phyloP scores from a whole-genome alignment of 2,797 vertebrate species.

The Coracias cyanogaster region DNA sequence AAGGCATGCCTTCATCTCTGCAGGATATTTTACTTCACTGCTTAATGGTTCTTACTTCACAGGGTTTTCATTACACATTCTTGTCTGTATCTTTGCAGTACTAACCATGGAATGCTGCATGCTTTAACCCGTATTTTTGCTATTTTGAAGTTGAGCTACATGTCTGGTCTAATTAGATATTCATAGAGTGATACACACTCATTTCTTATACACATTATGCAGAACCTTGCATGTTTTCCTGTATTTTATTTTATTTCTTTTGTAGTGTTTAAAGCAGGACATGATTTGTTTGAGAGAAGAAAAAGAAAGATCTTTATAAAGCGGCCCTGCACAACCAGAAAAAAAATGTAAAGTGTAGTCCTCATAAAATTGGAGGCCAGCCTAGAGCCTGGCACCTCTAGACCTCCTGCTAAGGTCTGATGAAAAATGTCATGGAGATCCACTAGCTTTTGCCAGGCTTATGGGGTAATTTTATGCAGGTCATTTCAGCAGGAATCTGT shows the following conservation, averaged over 20 bases:
- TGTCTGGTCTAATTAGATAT: conserved; percentile 42
- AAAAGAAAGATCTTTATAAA: neutral
- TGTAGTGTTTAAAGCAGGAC: neutral
- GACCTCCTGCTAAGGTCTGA: neutral
- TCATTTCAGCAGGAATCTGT: neutral
- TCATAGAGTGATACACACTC: conserved; percentile 17
- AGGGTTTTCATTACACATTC: neutral
- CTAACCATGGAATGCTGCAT: neutral
- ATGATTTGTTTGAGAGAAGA: neutral
- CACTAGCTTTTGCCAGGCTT: neutral
- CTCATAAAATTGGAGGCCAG: neutral
- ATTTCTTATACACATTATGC: conserved; percentile 30
- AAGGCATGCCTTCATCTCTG: conserved; percentile 22
- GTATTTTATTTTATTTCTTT: conserved; percentile 27
- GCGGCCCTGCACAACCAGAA: neutral
- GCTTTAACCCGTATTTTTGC: neutral
- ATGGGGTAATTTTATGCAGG: neutral
- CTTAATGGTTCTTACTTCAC: conserved; percentile 39
- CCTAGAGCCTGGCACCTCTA: neutral
- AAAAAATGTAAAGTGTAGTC: neutral
- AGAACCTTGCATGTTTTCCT: conserved; percentile 6
- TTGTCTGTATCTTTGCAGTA: neutral
- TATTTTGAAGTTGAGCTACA: conserved; percentile 11
- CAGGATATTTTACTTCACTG: conserved; percentile 15
- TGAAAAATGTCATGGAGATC: neutral